These are phyloP conservation scores for Aptenodytes forsteri DNA, from an alignment of 2,113 vertebrate genomes.

Conservation along the genomic window DNA sequence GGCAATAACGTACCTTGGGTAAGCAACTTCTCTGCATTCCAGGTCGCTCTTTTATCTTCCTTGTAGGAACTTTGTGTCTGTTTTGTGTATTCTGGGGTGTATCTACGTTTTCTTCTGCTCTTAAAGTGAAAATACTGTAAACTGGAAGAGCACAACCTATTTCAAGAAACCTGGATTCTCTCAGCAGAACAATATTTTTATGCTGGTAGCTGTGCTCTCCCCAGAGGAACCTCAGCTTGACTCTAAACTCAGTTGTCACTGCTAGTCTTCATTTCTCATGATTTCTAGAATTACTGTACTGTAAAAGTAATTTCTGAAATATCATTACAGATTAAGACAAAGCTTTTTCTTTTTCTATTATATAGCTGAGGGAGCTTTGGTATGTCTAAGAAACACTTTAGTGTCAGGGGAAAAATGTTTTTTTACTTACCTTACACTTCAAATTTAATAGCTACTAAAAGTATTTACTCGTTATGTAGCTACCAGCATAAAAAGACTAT, in stretches of 20 bases:
- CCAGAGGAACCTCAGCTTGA: neutral
- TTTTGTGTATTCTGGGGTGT: neutral
- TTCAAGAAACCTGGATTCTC: neutral
- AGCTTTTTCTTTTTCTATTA: slow-evolving; percentile 29
- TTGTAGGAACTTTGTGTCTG: neutral
- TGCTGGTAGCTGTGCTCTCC: neutral
- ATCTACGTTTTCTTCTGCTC: neutral
- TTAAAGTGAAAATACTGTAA: neutral
- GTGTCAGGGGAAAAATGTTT: neutral
- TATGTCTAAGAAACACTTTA: slow-evolving; percentile 13
- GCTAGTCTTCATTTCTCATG: slow-evolving; percentile 43
- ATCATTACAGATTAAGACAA: slow-evolving; percentile 37
- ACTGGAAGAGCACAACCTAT: neutral
- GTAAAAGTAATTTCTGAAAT: slow-evolving; percentile 46
- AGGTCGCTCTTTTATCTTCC: neutral
- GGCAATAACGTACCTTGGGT: accelerated
- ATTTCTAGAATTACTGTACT: slow-evolving; percentile 40
- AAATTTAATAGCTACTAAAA: slow-evolving; percentile 48
- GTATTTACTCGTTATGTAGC: slow-evolving; percentile 28
- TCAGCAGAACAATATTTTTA: neutral
- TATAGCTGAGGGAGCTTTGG: slow-evolving; percentile 25
- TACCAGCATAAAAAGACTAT: slow-evolving; percentile 2
- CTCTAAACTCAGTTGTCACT: slow-evolving; percentile 7
- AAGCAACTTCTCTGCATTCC: neutral
- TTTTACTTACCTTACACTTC: slow-evolving; percentile 50